Evolutionary conservation across 2,113 vertebrate genomes (phyloP).

Genomic region (Rhinolophus ferrumequinum): DNA sequence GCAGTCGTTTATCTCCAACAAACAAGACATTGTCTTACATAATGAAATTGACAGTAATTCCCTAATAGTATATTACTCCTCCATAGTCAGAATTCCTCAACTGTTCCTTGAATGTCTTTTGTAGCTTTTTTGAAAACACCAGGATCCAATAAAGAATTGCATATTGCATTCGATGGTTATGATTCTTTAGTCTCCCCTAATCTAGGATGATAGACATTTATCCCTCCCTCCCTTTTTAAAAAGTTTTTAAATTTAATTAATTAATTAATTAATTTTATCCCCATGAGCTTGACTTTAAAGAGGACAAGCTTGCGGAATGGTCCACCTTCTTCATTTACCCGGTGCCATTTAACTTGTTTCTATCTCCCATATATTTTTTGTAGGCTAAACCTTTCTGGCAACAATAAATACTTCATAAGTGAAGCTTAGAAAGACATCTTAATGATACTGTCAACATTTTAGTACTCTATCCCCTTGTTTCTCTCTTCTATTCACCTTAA

Average conservation of each 20-base stretch:
- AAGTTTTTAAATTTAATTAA: too few species aligned
- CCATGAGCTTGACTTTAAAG: slow-evolving; percentile 34
- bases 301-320: slow-evolving; percentile 1
- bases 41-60: neutral
- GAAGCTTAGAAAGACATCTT: slow-evolving; percentile 27
- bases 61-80: neutral
- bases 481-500: slow-evolving; percentile 15
- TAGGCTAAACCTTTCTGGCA: neutral
- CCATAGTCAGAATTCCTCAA: slow-evolving; percentile 39
- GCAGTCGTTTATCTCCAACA: neutral
- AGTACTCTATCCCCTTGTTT: slow-evolving; percentile 11
- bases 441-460: slow-evolving; percentile 24
- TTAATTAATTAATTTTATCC: neutral
- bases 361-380: neutral
- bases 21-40: neutral
- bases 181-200: neutral
- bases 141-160: slow-evolving; percentile 22
- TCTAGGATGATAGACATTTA: neutral
- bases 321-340: slow-evolving; percentile 21
- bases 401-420: slow-evolving; percentile 13
- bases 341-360: slow-evolving; percentile 14
- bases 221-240: neutral
- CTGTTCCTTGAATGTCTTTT: neutral
- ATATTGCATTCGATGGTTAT: slow-evolving; percentile 12
- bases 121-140: slow-evolving; percentile 23